Percentiles rank a stretch among this genome's conserved stretches.
These are phyloP conservation scores for Equus quagga DNA, from an alignment of 2,113 vertebrate genomes.

Conservation along the genomic window DNA sequence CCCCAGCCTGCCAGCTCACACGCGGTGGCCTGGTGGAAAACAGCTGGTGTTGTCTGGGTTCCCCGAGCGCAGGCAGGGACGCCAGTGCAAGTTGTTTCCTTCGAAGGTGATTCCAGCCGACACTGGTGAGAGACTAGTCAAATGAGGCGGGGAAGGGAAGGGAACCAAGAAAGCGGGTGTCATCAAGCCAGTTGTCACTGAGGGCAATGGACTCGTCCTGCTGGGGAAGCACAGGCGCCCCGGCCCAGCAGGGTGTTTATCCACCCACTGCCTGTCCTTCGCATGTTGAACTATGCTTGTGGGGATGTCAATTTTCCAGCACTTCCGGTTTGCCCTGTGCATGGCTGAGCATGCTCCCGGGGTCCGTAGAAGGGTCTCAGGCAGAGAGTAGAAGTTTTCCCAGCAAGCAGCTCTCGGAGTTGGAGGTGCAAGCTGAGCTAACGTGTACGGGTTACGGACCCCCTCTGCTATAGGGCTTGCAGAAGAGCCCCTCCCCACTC, in stretches of 20 bases:
- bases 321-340: background rate
- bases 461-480: background rate
- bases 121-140: too few species aligned
- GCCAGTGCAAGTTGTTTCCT: background rate
- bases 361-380: background rate
- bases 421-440: background rate
- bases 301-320: background rate
- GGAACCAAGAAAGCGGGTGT: background rate
- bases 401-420: background rate
- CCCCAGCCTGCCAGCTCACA: background rate
- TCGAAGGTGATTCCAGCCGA: background rate
- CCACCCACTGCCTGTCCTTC: background rate
- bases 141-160: background rate
- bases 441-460: accelerated
- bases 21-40: accelerated
- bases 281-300: accelerated
- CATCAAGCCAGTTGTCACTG: background rate
- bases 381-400: background rate
- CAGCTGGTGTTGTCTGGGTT: background rate
- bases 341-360: background rate
- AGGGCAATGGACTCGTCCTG: background rate
- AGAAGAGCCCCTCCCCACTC: background rate
- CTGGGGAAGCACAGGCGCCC: background rate
- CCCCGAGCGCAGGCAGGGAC: background rate
- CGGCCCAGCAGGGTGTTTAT: too few species aligned